Evolutionary conservation across 2,888 invertebrate genomes (phyloP).

Genomic region (Phasia obesa): DNA sequence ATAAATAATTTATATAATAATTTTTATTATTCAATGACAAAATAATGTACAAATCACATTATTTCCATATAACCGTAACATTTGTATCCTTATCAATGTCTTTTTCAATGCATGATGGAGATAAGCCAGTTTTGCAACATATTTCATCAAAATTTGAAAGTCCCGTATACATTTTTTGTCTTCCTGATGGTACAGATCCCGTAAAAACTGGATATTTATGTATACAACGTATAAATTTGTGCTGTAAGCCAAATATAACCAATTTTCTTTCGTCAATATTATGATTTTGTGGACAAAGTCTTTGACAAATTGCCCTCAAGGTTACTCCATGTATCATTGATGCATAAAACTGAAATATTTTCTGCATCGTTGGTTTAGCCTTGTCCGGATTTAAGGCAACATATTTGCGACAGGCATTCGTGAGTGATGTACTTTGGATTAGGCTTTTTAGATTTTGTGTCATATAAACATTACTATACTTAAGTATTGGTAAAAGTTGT

Average conservation of each 20-base stretch:
- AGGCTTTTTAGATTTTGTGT: conserved; percentile 89
- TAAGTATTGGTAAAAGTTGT: conserved; percentile 89
- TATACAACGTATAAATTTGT: conserved; percentile 85
- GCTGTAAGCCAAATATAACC: conserved; percentile 85
- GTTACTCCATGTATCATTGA: conserved; percentile 88
- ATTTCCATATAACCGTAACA: conserved; percentile 92
- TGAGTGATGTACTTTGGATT: conserved; percentile 86
- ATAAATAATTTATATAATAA: no score
- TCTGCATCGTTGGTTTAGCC: conserved; percentile 79
- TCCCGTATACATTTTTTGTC: conserved; percentile 90
- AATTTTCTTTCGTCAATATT: conserved; percentile 83
- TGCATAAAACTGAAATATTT: conserved; percentile 84
- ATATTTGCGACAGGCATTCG: conserved; percentile 87
- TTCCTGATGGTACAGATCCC: conserved; percentile 82
- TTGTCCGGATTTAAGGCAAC: conserved; percentile 80
- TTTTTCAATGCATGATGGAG: conserved; percentile 89
- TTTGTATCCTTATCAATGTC: conserved; percentile 92
- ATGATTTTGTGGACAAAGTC: conserved; percentile 85
- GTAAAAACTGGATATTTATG: conserved; percentile 84
- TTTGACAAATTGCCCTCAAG: conserved; percentile 87
- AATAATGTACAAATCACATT: conserved; percentile 72
- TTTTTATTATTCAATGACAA: no score
- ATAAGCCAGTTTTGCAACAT: conserved; percentile 91
- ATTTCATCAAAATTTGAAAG: conserved; percentile 93
- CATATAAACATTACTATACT: conserved; percentile 93